phyloP scores from a whole-genome alignment of 2,888 invertebrate genomes.

The Drosophila picticornis region DNA sequence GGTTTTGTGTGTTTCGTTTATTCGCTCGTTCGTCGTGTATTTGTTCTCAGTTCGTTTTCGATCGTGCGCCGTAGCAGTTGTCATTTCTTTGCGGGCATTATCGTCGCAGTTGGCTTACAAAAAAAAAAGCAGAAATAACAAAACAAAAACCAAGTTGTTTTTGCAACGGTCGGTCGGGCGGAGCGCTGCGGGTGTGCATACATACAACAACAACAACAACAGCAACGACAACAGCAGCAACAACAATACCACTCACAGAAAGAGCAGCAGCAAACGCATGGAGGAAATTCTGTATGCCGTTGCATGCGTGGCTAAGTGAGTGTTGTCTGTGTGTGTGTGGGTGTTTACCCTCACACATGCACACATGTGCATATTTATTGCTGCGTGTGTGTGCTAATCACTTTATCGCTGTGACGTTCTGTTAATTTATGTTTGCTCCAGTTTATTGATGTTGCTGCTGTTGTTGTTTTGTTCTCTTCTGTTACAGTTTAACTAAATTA shows the following conservation, averaged over 20 bases:
- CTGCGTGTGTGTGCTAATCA: conserved; percentile 50
- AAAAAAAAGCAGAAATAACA: conserved; percentile 6
- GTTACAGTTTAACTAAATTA: conserved; percentile 29
- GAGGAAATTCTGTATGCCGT: conserved; percentile 57
- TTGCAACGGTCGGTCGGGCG: conserved; percentile 64
- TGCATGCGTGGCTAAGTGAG: conserved; percentile 67
- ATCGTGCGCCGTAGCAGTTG: conserved; percentile 78
- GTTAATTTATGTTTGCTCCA: conserved; percentile 70
- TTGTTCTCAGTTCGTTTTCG: conserved; percentile 69
- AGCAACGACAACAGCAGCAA: conserved; percentile 22
- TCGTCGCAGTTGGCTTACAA: conserved; percentile 43
- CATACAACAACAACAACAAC: conserved; percentile 27
- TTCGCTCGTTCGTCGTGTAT: conserved; percentile 11
- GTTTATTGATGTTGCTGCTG: conserved; percentile 37
- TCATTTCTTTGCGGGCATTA: conserved; percentile 51
- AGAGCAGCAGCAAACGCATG: conserved; percentile 40
- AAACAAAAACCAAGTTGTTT: conserved; percentile 48
- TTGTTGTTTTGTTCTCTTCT: neutral
- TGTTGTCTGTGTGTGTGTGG: conserved; percentile 26
- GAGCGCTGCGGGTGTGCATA: conserved; percentile 60
- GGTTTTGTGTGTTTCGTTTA: conserved; percentile 19
- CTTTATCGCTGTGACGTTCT: conserved; percentile 63
- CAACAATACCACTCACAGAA: conserved; percentile 25
- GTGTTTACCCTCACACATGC: conserved; percentile 23
- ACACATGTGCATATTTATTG: conserved; percentile 13